Percentiles rank a stretch among this genome's conserved stretches.
Conservation (phyloP, 2,797 vertebrate species). For the Staurois parvus region DNA sequence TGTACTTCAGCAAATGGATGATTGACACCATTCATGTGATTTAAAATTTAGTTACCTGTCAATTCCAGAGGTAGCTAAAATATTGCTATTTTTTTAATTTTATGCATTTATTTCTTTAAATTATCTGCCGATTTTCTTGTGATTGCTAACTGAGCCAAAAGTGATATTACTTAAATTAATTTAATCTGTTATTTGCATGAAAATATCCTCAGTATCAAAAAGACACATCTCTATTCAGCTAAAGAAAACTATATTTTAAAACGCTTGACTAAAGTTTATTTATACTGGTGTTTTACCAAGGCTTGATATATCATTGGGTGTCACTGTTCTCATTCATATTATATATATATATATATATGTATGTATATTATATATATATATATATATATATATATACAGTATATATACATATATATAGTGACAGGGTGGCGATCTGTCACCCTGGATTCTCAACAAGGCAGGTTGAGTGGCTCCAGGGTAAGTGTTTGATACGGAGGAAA, state of each 20-base stretch:
- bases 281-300: no score
- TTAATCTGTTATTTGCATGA: neutral
- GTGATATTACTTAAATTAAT: neutral
- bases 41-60: neutral
- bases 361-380: no score
- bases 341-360: no score
- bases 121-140: neutral
- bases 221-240: neutral
- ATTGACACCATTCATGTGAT: conserved; percentile 8
- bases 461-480: no score
- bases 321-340: no score
- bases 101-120: neutral
- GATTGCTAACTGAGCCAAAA: conserved; percentile 2
- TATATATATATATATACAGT: no score
- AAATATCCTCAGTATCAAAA: neutral
- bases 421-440: no score
- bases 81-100: neutral
- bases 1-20: conserved; percentile 20
- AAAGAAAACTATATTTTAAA: neutral
- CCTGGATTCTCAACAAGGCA: no score
- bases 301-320: no score
- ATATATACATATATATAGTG: no score
- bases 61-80: neutral
- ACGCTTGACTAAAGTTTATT: no score
- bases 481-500: no score